Evolutionary conservation across 2,888 invertebrate genomes (phyloP).

Genomic region (Neocrepidodera transversa): DNA sequence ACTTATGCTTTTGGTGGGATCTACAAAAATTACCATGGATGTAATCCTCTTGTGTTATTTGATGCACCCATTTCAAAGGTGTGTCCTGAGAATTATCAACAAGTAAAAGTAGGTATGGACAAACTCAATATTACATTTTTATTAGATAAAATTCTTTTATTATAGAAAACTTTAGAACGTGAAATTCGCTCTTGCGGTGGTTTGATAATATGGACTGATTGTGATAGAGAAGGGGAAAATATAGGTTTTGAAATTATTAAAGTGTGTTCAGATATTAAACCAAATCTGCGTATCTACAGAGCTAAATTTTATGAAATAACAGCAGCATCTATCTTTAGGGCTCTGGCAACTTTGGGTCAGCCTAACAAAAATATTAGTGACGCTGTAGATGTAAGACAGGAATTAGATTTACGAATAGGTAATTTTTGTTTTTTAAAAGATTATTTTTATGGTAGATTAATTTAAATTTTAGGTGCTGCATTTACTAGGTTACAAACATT

Average conservation of each 20-base stretch:
- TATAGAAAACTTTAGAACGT: conserved; percentile 71
- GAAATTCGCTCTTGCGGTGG: conserved; percentile 72
- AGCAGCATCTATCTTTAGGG: conserved; percentile 77
- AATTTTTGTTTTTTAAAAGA: not conserved
- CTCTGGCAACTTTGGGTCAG: conserved; percentile 77
- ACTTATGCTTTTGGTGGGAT: conserved; percentile 77
- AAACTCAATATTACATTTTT: too few species aligned
- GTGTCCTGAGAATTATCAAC: conserved; percentile 74
- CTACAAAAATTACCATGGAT: conserved; percentile 82
- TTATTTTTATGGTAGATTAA: not conserved
- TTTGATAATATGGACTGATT: conserved; percentile 99
- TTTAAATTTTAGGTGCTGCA: conserved; percentile 77
- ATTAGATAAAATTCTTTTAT: too few species aligned
- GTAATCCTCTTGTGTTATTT: conserved; percentile 84
- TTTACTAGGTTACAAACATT: conserved; percentile 98
- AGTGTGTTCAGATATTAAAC: conserved; percentile 84
- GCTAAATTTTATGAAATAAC: conserved; percentile 99
- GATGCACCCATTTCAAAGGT: conserved; percentile 83
- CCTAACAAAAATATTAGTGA: conserved; percentile 71
- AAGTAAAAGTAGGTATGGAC: conserved; percentile 74
- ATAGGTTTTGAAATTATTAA: conserved; percentile 97
- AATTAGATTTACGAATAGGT: conserved; percentile 58
- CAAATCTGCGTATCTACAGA: conserved; percentile 73
- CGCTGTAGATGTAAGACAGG: conserved; percentile 59
- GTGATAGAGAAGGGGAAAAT: conserved; percentile 99